Base-by-base conservation (phyloP, 2,888 invertebrate species). In the Pachydiplax longipennis region DNA sequence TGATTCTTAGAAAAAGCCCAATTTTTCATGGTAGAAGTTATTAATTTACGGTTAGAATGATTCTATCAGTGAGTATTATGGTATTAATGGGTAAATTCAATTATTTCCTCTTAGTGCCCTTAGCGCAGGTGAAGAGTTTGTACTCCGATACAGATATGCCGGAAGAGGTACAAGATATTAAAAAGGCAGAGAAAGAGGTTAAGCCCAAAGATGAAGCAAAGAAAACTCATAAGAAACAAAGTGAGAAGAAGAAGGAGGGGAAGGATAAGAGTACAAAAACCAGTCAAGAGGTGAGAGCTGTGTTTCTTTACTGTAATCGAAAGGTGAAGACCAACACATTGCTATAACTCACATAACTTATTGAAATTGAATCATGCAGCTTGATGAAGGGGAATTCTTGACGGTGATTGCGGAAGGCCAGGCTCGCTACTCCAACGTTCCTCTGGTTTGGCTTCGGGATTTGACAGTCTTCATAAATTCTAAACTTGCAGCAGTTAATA, bases 391-490 rank as follows among this genome's bases (percentile, higher is more conserved):
- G 13, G 92, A 92, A 80, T 58, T 92, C 15, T 80, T 73, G 37
- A 80, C 83, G 10, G 90, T 91, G 81, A 93, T 95, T 92, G 95
- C 96, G 91, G 95, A 95, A 35, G 95, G 96, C 90, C 96, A 96
- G 93, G 92, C 95, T 3, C 95, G 95, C 91, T 97, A 96, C 93
- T 96, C 96, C 0, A 96, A 96, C 73, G 96, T 96, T n/a, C 97
- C 97, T 12, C 93, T 96, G 65, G 94, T 96, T 40, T 96, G 97
- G 97, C 93, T 97, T 44, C 96, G 97, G 93, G 96, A 96, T 93
- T 95, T 97, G 90, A 95, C 96, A 12, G 95, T 95, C 65, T 96
- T 95, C 93, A 94, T 97, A 80, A 96, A 96, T 93, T 94, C 95
- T 0, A 96, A 96, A 92, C 94, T 95, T 90, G 95, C 95, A 90